phyloP scores from a whole-genome alignment of 2,888 invertebrate species.

The Trachelus tabidus region DNA sequence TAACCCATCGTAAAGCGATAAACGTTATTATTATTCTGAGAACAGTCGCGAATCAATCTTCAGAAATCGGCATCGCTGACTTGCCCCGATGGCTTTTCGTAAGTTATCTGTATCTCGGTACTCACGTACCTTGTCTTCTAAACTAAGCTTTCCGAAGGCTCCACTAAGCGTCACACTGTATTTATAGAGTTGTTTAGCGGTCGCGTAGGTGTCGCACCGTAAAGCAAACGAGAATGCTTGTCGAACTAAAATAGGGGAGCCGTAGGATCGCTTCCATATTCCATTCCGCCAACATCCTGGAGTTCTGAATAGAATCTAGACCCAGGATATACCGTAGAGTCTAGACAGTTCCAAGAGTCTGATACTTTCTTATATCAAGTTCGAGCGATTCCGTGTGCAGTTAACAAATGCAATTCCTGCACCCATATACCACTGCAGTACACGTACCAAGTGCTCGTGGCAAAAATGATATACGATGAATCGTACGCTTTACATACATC shows the following conservation, averaged over 20 bases:
- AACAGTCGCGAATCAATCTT: neutral
- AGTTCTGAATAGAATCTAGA: neutral
- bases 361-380: neutral
- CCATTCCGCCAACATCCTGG: neutral
- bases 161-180: neutral
- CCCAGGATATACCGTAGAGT: neutral
- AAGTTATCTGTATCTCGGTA: neutral
- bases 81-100: neutral
- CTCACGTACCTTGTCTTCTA: neutral
- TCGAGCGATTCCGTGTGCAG: neutral
- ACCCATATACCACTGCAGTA: neutral
- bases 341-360: neutral
- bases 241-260: neutral
- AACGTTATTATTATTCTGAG: neutral
- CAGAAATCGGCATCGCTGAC: neutral
- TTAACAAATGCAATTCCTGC: neutral
- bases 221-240: neutral
- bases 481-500: neutral
- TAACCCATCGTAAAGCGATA: neutral
- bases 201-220: neutral
- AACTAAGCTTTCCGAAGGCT: neutral
- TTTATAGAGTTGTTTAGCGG: neutral
- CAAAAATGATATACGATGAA: neutral
- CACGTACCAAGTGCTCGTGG: neutral
- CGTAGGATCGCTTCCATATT: neutral